Percentiles rank a stretch among this genome's conserved stretches.
Conservation (phyloP, 2,888 invertebrate genomes). For the Zhuqinia jingwanae region DNA sequence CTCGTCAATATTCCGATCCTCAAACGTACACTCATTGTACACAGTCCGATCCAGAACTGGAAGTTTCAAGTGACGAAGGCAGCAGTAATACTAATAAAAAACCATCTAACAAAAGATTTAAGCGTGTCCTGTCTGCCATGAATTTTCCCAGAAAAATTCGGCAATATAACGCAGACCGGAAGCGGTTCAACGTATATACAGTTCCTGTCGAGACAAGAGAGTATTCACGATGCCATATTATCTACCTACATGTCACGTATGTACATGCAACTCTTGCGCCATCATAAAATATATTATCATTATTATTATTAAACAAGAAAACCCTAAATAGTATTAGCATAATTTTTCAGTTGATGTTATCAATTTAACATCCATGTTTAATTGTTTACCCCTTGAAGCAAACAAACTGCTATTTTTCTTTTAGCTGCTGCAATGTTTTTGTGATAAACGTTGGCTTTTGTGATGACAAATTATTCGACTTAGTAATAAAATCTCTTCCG, state of each 20-base stretch:
- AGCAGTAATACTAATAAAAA: constrained; percentile 43
- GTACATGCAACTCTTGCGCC: not conserved
- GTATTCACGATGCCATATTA: constrained; percentile 61
- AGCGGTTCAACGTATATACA: constrained; percentile 77
- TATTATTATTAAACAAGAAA: not conserved
- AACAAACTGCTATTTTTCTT: too few relatives aligned
- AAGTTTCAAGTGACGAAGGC: constrained; percentile 32
- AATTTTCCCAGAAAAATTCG: constrained; percentile 77
- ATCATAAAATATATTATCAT: not conserved
- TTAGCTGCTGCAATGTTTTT: too few relatives aligned
- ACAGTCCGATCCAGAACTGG: constrained; percentile 54
- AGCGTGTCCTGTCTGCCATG: constrained; percentile 71
- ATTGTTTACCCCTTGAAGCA: too few relatives aligned
- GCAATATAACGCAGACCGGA: constrained; percentile 75
- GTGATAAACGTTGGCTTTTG: too few relatives aligned
- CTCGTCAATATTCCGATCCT: constrained; percentile 24
- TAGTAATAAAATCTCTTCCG: too few relatives aligned
- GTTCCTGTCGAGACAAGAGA: constrained; percentile 78
- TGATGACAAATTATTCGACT: too few relatives aligned
- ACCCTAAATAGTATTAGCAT: too few relatives aligned
- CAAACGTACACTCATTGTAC: constrained; percentile 28
- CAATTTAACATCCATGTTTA: too few relatives aligned
- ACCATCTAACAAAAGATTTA: constrained; percentile 61
- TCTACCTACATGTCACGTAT: not conserved
- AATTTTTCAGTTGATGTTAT: too few relatives aligned